Conservation (phyloP, 2,113 vertebrate species). For the Rhabdomys dilectus region DNA sequence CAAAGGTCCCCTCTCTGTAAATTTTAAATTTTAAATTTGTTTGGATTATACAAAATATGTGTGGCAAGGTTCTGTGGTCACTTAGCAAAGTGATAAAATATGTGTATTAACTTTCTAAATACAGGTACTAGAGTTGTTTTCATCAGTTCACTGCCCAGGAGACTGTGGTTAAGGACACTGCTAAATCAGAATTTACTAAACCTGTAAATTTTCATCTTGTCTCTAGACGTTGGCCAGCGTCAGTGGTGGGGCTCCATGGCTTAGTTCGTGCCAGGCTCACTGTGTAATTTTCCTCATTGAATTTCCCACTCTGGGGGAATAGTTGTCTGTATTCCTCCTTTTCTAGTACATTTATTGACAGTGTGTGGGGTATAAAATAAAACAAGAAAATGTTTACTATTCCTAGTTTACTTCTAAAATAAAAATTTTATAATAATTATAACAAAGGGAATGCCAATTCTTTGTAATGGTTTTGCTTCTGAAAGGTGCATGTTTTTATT, state of each 20-base stretch:
- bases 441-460: background rate
- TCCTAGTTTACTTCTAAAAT: slow-evolving; percentile 4
- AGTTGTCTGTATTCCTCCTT: slow-evolving; percentile 4
- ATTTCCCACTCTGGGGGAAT: slow-evolving; percentile 25
- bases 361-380: slow-evolving; percentile 32
- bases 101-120: slow-evolving; percentile 42
- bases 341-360: background rate
- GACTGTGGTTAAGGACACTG: slow-evolving; percentile 43
- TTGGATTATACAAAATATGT: background rate
- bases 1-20: background rate
- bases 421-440: background rate
- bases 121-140: background rate
- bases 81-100: background rate
- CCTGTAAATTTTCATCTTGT: slow-evolving; percentile 35
- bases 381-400: slow-evolving; percentile 34
- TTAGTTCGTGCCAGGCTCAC: background rate
- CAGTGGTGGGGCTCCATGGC: background rate
- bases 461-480: background rate
- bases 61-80: background rate
- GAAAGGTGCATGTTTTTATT: background rate
- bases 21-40: slow-evolving; percentile 24
- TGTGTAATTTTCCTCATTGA: slow-evolving; percentile 32
- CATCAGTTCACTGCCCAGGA: background rate
- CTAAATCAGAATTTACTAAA: slow-evolving; percentile 66
- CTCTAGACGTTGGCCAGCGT: background rate